Evolutionary conservation across 2,888 invertebrate genomes (phyloP).

Genomic region (Anthophora plumipes): DNA sequence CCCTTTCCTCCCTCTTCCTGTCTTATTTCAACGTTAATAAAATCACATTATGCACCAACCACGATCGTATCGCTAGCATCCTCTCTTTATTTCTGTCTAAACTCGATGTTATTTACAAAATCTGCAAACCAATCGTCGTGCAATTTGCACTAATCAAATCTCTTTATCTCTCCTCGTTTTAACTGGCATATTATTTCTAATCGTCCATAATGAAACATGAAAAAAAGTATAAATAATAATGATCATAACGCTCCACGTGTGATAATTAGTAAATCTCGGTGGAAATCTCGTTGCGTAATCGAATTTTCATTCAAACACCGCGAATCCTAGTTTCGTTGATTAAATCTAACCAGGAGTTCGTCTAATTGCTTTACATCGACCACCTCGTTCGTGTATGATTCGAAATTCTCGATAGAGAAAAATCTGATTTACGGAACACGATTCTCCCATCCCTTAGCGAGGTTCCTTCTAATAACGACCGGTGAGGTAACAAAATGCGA

Average conservation of each 20-base stretch:
- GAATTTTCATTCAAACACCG: background rate
- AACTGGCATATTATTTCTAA: no score
- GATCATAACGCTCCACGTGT: no score
- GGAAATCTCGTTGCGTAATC: no score
- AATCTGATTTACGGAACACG: constrained; percentile 17
- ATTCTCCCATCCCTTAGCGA: background rate
- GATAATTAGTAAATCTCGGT: no score
- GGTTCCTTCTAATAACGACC: constrained; percentile 31
- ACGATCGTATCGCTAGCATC: background rate
- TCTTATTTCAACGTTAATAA: background rate
- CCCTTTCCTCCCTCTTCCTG: background rate
- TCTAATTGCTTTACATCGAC: constrained; percentile 4
- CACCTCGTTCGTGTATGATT: background rate
- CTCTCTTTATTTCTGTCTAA: background rate
- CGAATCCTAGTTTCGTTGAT: background rate
- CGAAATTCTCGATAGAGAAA: background rate
- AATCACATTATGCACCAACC: background rate
- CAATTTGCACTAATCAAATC: background rate
- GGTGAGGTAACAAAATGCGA: constrained; percentile 41
- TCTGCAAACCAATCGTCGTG: background rate
- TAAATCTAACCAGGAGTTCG: background rate
- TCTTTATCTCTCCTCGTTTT: background rate
- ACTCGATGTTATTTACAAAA: background rate
- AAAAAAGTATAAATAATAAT: no score
- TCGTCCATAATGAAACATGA: no score